Evolutionary conservation across 2,888 invertebrate genomes (phyloP), one percentile per base, ranked within the genome.

Genomic region (Tineola bisselliella): DNA sequence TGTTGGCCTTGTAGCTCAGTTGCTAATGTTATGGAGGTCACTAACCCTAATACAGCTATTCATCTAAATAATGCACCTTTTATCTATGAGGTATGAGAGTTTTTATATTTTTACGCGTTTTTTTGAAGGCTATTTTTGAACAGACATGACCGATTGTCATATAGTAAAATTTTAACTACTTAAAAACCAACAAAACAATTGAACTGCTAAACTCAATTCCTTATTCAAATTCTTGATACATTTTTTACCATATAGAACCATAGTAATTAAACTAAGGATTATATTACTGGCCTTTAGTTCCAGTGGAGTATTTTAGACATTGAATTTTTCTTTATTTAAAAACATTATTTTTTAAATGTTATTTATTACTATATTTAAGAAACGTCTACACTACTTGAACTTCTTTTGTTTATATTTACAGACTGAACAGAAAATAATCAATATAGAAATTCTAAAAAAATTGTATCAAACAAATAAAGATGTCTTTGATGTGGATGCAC

Each of bases 1-100:
- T 95, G 95, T 72, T 93, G 92, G 90, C 94, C 95, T 0, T 96
- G 95, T 70, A 91, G 91, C 70, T 83, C 89, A 67, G 89, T 94
- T 0, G 89, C 88, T 65, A 90, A 90, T 68, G 88, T 95, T 44
- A 82, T 91, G 61, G 90, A 93, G 75, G 78, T 94, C 60, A 88
- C 90, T 62, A 88, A 89, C 59, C 88, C 89, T 62, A 82, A 74
- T 38, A 74, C 76, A 58, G 67, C 73, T 1, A 71, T 67, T 62
- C 72, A 77, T 63, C 77, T 82, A 65, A 71, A 81, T 61, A 74
- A 64, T 65, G 77, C 79, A 66, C 90, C 90, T 63, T 89, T 89
- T 72, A 77, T 88, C 66, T 90, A 90, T 71, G 81, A 89, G 86
- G 89, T 89, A 74, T 10, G 2, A 25, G 25, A 25, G 2, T 25